Evolutionary conservation across 2,888 invertebrate genomes (phyloP).

Genomic region (Philereme vetulata): DNA sequence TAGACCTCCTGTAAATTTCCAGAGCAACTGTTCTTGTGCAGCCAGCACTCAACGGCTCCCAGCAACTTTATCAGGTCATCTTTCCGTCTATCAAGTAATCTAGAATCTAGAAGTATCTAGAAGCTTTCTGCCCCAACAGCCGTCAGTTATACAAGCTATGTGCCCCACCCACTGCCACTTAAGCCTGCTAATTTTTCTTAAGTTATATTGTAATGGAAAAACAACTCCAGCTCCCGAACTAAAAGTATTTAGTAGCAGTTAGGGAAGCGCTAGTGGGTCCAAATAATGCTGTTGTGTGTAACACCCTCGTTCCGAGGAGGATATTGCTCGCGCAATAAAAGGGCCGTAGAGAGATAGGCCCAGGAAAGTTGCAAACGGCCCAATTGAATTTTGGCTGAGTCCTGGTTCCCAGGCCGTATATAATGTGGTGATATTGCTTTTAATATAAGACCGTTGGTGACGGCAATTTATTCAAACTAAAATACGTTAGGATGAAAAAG

Average conservation of each 20-base stretch:
- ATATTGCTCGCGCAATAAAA: conserved; percentile 55
- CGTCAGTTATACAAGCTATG: no score
- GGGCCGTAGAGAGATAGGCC: conserved; percentile 32
- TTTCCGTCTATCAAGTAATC: no score
- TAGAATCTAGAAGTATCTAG: no score
- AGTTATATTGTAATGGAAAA: no score
- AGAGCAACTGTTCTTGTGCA: no score
- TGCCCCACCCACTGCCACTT: no score
- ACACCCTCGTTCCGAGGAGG: conserved; percentile 44
- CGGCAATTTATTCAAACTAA: conserved; percentile 17
- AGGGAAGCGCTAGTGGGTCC: conserved; percentile 45
- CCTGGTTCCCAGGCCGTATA: conserved; percentile 22
- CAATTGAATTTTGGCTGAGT: conserved; percentile 29
- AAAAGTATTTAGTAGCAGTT: conserved; percentile 57
- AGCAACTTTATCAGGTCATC: no score
- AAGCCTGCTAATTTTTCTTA: no score
- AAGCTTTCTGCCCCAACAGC: no score
- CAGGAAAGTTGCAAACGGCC: conserved; percentile 22
- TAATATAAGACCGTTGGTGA: conserved; percentile 20
- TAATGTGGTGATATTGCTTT: conserved; percentile 23
- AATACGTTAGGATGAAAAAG: no score
- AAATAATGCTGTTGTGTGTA: conserved; percentile 49
- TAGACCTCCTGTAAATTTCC: no score
- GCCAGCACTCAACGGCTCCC: no score
- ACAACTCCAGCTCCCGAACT: conserved; percentile 21